Conservation (phyloP, 2,113 vertebrate genomes). For the Ameiurus melas region DNA sequence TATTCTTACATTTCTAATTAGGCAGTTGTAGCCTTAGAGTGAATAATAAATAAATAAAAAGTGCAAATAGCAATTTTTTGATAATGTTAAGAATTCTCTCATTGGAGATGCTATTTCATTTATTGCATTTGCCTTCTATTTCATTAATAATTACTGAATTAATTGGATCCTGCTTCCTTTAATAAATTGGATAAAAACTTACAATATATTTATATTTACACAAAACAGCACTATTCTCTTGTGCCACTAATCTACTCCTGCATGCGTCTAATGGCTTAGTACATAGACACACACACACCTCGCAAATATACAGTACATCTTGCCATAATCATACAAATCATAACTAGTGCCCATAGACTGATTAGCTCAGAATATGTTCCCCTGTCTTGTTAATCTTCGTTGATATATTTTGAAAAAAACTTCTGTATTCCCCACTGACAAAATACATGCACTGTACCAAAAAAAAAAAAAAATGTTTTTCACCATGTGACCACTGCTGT, state of each 20-base stretch:
- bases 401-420: background rate
- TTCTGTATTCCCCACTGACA: background rate
- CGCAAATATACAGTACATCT: background rate
- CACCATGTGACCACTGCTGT: background rate
- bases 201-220: background rate
- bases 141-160: background rate
- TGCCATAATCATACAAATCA: background rate
- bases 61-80: background rate
- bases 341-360: background rate
- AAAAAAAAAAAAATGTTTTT: background rate
- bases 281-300: background rate
- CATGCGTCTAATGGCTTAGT: background rate
- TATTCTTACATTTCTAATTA: background rate
- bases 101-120: background rate
- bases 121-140: background rate
- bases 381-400: background rate
- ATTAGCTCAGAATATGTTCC: background rate
- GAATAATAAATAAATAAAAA: background rate
- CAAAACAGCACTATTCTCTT: background rate
- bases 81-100: background rate
- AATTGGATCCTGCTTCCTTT: background rate
- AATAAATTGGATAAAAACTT: background rate
- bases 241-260: background rate
- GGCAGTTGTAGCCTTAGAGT: background rate
- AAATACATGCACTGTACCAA: background rate